phyloP scores from a whole-genome alignment of 2,797 vertebrate species.

The Prionace glauca region DNA sequence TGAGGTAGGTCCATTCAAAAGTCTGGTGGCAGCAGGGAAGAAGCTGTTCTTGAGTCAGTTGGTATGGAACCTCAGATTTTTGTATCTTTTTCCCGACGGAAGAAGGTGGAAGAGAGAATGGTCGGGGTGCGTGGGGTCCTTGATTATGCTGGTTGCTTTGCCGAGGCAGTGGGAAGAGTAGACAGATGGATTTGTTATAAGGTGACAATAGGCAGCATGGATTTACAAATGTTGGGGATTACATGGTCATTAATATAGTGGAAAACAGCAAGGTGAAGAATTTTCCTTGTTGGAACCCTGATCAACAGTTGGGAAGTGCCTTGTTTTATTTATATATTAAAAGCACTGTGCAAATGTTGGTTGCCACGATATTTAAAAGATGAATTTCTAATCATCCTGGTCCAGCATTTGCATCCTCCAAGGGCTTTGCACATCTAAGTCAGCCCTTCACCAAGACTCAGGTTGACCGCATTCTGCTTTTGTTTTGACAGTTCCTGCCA shows the following conservation, averaged over 20 bases:
- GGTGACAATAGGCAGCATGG: background rate
- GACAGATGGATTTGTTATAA: background rate
- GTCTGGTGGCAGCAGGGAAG: too few species aligned
- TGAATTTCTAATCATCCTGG: background rate
- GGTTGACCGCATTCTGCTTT: background rate
- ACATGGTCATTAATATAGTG: background rate
- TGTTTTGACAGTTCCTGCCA: constrained; percentile 78
- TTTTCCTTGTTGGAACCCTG: background rate
- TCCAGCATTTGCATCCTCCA: background rate
- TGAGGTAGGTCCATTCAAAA: too few species aligned
- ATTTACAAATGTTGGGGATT: background rate
- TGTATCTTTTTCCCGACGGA: too few species aligned
- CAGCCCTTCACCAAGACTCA: background rate
- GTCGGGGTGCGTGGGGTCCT: too few species aligned
- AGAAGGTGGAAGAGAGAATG: too few species aligned
- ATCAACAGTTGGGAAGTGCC: background rate
- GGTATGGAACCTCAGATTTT: too few species aligned
- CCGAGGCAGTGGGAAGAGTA: too few species aligned
- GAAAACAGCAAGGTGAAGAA: background rate
- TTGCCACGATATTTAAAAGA: background rate
- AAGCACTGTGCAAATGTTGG: background rate
- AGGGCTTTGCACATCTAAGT: background rate
- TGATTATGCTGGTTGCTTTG: too few species aligned
- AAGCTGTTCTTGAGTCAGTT: too few species aligned
- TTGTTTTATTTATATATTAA: background rate